Evolutionary conservation across 2,888 invertebrate genomes (phyloP).

Genomic region (Amphipyra tragopoginis): DNA sequence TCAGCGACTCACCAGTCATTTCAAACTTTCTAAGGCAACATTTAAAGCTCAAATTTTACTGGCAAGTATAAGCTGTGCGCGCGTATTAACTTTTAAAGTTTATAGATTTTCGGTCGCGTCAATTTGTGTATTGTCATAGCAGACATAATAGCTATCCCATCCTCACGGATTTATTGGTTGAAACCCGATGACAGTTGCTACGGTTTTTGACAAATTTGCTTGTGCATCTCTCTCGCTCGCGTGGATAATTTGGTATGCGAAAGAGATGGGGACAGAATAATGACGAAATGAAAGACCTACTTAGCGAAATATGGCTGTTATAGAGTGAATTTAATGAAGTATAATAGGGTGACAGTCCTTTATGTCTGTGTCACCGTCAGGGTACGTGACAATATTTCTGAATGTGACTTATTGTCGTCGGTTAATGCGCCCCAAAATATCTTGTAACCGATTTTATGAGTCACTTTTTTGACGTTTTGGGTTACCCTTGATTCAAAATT

Average conservation of each 20-base stretch:
- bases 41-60: constrained; percentile 45
- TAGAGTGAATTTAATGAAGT: constrained; percentile 85
- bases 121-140: constrained; percentile 89
- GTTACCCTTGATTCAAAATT: constrained; percentile 21
- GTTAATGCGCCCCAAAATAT: constrained; percentile 61
- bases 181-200: constrained; percentile 85
- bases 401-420: constrained; percentile 74
- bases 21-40: background rate
- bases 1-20: constrained; percentile 1
- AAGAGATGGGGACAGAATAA: constrained; percentile 64
- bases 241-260: constrained; percentile 32
- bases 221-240: constrained; percentile 64
- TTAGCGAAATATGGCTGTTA: constrained; percentile 82
- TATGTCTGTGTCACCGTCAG: constrained; percentile 70
- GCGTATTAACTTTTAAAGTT: constrained; percentile 86
- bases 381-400: constrained; percentile 74
- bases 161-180: constrained; percentile 86
- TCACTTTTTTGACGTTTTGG: constrained; percentile 41
- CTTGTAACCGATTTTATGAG: constrained; percentile 58
- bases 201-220: constrained; percentile 77
- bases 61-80: constrained; percentile 45
- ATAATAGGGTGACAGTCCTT: constrained; percentile 79
- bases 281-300: constrained; percentile 77
- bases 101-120: constrained; percentile 88
- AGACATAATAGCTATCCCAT: constrained; percentile 88